phyloP scores from a whole-genome alignment of 2,113 vertebrate species.

The Monopterus albus region DNA sequence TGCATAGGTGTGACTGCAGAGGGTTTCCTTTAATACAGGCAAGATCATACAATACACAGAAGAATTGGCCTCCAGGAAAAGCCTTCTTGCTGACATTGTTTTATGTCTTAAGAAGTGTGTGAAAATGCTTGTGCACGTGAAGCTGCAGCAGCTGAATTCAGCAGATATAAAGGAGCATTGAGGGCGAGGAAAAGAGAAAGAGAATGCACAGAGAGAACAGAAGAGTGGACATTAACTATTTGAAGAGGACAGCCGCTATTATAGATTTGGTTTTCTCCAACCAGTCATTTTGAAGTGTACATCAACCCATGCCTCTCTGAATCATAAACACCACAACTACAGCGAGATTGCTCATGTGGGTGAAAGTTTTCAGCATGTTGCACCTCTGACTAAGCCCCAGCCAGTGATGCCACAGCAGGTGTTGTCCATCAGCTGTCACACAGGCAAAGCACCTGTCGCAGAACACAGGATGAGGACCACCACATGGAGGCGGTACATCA shows the following conservation, averaged over 20 bases:
- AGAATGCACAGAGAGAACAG: conserved; percentile 24
- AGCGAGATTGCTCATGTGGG: neutral
- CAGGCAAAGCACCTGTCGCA: neutral
- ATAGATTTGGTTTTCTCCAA: neutral
- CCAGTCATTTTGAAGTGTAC: neutral
- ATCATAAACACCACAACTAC: neutral
- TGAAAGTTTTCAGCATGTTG: neutral
- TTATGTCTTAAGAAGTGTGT: conserved; percentile 58
- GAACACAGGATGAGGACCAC: neutral
- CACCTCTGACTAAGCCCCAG: neutral
- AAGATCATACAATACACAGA: conserved; percentile 65
- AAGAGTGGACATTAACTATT: conserved; percentile 35
- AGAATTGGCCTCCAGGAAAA: conserved; percentile 54
- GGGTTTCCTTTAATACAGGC: conserved; percentile 66
- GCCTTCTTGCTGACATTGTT: conserved; percentile 74
- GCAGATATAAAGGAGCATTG: conserved; percentile 67
- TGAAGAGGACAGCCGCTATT: conserved; percentile 11
- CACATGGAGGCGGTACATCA: neutral
- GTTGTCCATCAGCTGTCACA: neutral
- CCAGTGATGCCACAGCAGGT: too few species aligned
- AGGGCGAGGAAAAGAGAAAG: conserved; percentile 41
- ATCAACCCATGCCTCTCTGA: neutral
- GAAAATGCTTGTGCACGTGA: conserved; percentile 28
- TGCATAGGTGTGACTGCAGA: conserved; percentile 75
- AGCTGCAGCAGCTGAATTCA: conserved; percentile 71